Base-by-base conservation (phyloP, 2,797 vertebrate genomes). In the Mus spretus region DNA sequence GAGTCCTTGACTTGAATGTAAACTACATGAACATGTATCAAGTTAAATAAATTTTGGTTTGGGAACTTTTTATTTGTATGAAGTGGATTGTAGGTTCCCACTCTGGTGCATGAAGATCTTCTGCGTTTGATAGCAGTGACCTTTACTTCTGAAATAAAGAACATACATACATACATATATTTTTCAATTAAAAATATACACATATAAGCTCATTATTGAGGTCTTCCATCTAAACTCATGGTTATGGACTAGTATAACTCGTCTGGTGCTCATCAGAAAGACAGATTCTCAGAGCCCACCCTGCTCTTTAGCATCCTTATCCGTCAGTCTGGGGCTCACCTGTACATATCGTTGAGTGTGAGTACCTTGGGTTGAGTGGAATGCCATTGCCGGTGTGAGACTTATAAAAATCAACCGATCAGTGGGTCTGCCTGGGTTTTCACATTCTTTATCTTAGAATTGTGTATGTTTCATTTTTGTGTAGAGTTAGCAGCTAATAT, bases 21-120 rank as follows among this genome's bases (percentile, higher is more conserved):
- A 97, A 93, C 24, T 67, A 79, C 2, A 40, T 80, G 28, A 93
- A 83, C 92, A 34, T 94, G 70, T 78, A 67, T 92, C 4, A 53
- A 82, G 40, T 80, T 34, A 95, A 95, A 92, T 97, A 95, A 95
- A 79, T 97, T 93, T 97, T 70, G 88, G 74, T 95, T 91, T 0
- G 85, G 57, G 0, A 31, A 55, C 91, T 55, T 95, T 95, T 97
- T 96, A 75, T 96, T 40, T 92, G 63, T 89, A n/a, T 72, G 34
- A 93, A 78, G n/a, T 96, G 4, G 95, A 40, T 53, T 97, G 47
- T 89, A 77, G 11, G 2, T 97, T n/a, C 93, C 86, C 94, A 53
- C 34, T 37, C 83, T 15, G 47, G 85, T 0, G 0, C 96, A 37
- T 13, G 5, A 67, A 96, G 95, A 24, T 26, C 26, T 95, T 88